These are phyloP conservation scores for Bombus confusus DNA, from an alignment of 1,140 invertebrate genomes.

Conservation along the genomic window DNA sequence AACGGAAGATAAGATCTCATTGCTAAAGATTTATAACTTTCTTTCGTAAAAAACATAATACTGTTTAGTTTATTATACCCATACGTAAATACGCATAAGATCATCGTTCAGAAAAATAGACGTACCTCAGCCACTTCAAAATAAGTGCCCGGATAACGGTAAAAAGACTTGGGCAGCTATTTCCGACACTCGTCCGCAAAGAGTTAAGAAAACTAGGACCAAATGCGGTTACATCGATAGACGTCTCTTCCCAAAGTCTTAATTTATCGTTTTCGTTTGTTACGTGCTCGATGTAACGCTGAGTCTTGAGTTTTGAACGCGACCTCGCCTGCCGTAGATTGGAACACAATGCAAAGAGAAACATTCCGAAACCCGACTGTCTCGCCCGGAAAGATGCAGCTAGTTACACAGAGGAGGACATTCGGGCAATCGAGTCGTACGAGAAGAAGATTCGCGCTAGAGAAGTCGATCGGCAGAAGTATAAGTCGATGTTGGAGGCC, in stretches of 20 bases:
- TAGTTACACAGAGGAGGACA: conserved; percentile 84
- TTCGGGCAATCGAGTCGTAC: conserved; percentile 83
- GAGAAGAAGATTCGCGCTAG: conserved; percentile 83
- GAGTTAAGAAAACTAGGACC: too few species aligned
- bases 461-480: conserved; percentile 84
- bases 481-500: conserved; percentile 83
- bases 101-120: too few species aligned
- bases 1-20: too few species aligned
- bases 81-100: too few species aligned
- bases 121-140: too few species aligned
- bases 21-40: too few species aligned
- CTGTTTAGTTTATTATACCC: too few species aligned
- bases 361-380: conserved; percentile 85
- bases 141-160: too few species aligned
- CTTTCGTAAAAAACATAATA: too few species aligned
- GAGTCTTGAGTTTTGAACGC: background rate
- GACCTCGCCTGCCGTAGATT: conserved; percentile 73
- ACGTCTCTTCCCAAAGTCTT: background rate
- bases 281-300: background rate
- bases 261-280: background rate
- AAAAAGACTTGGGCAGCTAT: too few species aligned
- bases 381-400: conserved; percentile 84
- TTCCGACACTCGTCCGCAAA: too few species aligned
- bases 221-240: too few species aligned
- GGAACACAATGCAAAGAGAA: conserved; percentile 88